A percentile compares a stretch with the other conserved stretches of the same genome.
These are phyloP conservation scores for Halictus quadricinctus DNA, from an alignment of 2,888 invertebrate genomes.

Conservation along the genomic window DNA sequence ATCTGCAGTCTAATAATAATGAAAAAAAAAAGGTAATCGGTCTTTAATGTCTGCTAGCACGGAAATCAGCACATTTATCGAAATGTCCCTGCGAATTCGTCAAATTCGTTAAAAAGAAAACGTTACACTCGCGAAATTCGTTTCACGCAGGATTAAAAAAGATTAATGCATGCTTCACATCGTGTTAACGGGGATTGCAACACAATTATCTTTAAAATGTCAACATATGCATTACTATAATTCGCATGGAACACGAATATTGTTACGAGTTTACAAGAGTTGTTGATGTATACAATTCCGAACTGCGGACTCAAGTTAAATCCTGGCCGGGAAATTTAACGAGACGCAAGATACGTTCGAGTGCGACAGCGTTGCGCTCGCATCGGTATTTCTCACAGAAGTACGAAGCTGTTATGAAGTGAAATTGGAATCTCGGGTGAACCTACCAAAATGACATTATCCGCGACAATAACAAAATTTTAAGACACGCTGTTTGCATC, in stretches of 20 bases:
- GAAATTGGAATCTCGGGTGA: conserved; percentile 4
- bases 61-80: not conserved
- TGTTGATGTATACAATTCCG: conserved; percentile 51
- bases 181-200: not conserved
- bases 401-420: conserved; percentile 22
- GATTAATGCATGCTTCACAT: not conserved
- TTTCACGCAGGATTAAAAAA: not conserved
- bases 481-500: not conserved
- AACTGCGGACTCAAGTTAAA: conserved; percentile 52
- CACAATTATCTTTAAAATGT: not conserved
- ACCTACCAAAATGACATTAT: not conserved
- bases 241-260: conserved; percentile 17
- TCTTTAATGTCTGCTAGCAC: not conserved
- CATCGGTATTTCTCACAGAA: conserved; percentile 51
- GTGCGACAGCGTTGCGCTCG: conserved; percentile 50
- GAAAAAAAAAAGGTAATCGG: not conserved
- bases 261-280: conserved; percentile 33
- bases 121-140: not conserved
- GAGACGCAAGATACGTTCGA: conserved; percentile 61
- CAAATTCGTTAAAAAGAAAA: not conserved
- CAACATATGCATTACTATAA: not conserved
- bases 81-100: not conserved
- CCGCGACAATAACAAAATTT: not conserved
- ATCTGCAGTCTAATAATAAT: not conserved
- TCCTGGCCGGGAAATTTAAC: conserved; percentile 71